Evolutionary conservation across 2,888 invertebrate genomes (phyloP).

Genomic region (Rotaria socialis): DNA sequence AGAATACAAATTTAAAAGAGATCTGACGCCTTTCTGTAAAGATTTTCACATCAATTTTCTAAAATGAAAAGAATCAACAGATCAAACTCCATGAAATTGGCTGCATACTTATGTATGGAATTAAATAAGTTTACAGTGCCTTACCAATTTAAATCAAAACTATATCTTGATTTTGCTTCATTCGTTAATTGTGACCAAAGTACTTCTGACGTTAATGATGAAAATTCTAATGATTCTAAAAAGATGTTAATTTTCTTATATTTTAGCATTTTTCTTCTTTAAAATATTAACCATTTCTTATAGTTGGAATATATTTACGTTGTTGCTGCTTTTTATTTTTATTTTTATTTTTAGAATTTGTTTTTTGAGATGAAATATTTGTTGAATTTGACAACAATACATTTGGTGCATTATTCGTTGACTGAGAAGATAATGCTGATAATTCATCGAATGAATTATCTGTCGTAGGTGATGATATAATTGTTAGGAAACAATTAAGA

Average conservation of each 20-base stretch:
- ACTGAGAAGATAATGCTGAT: constrained; percentile 61
- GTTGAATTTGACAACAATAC: constrained; percentile 58
- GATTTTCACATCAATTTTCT: too few species aligned
- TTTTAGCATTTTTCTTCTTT: background rate
- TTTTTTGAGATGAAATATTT: background rate
- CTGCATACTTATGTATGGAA: too few species aligned
- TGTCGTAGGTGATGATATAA: constrained; percentile 63
- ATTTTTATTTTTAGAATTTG: background rate
- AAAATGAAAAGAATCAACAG: too few species aligned
- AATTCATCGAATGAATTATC: constrained; percentile 7
- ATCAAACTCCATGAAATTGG: too few species aligned
- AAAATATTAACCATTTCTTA: constrained; percentile 51
- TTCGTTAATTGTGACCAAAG: constrained; percentile 81
- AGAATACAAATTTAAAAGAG: too few species aligned
- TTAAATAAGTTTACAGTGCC: background rate
- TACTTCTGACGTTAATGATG: constrained; percentile 72
- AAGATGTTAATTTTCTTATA: too few species aligned
- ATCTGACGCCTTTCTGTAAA: too few species aligned
- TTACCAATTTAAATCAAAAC: constrained; percentile 17
- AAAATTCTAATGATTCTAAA: constrained; percentile 8
- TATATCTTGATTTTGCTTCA: constrained; percentile 79
- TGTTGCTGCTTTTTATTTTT: constrained; percentile 58
- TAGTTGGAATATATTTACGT: constrained; percentile 64
- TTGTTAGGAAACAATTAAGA: constrained; percentile 78
- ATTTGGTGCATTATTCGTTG: constrained; percentile 65